These are phyloP conservation scores for Fistularia commersonii DNA, from an alignment of 2,797 vertebrate species.

Conservation along the genomic window DNA sequence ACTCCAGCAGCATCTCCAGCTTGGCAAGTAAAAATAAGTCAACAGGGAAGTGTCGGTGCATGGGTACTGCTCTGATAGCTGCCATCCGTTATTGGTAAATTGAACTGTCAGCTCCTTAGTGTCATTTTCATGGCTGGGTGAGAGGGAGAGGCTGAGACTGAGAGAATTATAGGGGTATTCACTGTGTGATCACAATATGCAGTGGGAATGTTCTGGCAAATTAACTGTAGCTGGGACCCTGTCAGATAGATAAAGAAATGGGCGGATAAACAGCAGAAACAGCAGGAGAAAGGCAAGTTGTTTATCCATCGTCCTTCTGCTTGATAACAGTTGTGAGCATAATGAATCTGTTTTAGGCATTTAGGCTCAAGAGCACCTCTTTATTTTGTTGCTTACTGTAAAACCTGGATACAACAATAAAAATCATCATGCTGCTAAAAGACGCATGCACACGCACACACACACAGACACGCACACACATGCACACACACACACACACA, in stretches of 20 bases:
- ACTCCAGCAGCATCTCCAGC: conserved; percentile 51
- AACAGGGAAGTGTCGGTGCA: conserved; percentile 56
- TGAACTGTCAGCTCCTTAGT: conserved; percentile 92
- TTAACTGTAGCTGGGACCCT: conserved; percentile 71
- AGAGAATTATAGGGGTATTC: conserved; percentile 77
- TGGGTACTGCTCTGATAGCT: conserved; percentile 75
- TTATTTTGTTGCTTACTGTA: neutral
- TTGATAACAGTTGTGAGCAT: neutral
- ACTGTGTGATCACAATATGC: conserved; percentile 79
- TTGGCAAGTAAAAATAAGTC: conserved; percentile 79
- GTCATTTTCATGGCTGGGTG: conserved; percentile 84
- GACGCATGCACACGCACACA: too few species aligned
- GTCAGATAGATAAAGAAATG: conserved; percentile 73
- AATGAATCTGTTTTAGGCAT: too few species aligned
- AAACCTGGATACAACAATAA: neutral
- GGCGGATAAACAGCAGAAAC: conserved; percentile 64
- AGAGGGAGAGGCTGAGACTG: conserved; percentile 66
- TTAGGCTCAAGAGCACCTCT: too few species aligned
- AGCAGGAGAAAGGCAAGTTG: conserved; percentile 15
- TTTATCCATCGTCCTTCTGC: conserved; percentile 21
- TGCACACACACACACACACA: too few species aligned
- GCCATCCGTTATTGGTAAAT: conserved; percentile 95
- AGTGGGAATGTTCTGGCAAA: conserved; percentile 77
- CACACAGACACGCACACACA: too few species aligned
- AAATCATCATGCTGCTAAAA: too few species aligned